A percentile compares a stretch with the other conserved stretches of the same genome.
Evolutionary conservation across 2,797 vertebrate genomes (phyloP).

Genomic region (Epinephelus malabaricus): DNA sequence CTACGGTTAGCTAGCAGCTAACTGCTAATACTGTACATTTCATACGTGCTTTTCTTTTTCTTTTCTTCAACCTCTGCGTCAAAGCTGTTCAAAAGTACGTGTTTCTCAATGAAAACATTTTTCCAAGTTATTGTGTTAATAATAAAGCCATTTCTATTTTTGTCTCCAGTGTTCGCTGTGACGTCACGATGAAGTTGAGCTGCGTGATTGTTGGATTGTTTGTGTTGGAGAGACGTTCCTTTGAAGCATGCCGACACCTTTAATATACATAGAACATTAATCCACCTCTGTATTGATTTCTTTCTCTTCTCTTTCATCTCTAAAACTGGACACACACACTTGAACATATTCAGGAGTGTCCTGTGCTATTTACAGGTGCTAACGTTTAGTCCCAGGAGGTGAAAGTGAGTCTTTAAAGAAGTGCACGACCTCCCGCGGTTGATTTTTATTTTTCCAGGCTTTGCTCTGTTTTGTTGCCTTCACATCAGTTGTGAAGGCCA

Average conservation of each 20-base stretch:
- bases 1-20: too few species aligned
- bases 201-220: not conserved
- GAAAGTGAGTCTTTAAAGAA: conserved; percentile 43
- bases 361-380: conserved; percentile 2
- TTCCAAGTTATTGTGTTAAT: not conserved
- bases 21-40: too few species aligned
- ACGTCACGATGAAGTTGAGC: not conserved
- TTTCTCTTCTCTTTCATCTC: accelerated
- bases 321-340: not conserved
- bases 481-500: conserved; percentile 57
- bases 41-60: too few species aligned
- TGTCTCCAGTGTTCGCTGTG: not conserved
- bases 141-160: not conserved
- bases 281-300: not conserved
- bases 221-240: not conserved
- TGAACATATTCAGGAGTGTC: not conserved
- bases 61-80: too few species aligned
- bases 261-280: not conserved
- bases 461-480: conserved; percentile 53
- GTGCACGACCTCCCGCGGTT: conserved; percentile 25
- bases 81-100: too few species aligned
- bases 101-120: too few species aligned
- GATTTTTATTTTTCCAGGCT: conserved; percentile 47
- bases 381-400: conserved; percentile 11
- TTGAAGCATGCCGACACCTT: not conserved